A percentile compares a stretch with the other conserved stretches of the same genome.
These are phyloP conservation scores for Lymantria monacha DNA, from an alignment of 2,888 invertebrate species.

Conservation along the genomic window DNA sequence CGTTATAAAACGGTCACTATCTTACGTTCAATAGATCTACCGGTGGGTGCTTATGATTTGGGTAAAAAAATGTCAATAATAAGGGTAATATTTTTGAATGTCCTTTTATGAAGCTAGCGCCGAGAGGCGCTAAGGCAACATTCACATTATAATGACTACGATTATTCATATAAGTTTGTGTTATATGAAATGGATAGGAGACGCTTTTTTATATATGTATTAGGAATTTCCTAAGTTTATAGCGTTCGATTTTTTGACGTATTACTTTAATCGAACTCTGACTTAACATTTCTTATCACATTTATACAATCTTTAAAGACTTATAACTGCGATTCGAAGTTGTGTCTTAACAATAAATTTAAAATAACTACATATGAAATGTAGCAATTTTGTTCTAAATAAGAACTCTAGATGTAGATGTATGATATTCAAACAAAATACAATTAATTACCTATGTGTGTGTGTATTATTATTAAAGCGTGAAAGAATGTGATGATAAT, in stretches of 20 bases:
- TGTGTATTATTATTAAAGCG: slow-evolving; percentile 37
- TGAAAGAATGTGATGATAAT: slow-evolving; percentile 40
- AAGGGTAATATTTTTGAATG: slow-evolving; percentile 61
- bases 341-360: slow-evolving; percentile 6
- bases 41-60: slow-evolving; percentile 38
- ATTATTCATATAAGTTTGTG: slow-evolving; percentile 57
- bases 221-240: slow-evolving; percentile 27
- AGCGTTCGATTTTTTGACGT: not conserved
- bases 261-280: not conserved
- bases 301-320: not conserved
- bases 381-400: slow-evolving; percentile 19
- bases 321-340: not conserved
- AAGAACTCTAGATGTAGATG: slow-evolving; percentile 12
- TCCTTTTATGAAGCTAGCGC: slow-evolving; percentile 60
- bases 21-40: slow-evolving; percentile 58
- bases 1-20: slow-evolving; percentile 73
- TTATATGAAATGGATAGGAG: slow-evolving; percentile 40
- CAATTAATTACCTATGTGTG: slow-evolving; percentile 22
- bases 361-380: slow-evolving; percentile 12
- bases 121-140: slow-evolving; percentile 66
- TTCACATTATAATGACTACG: slow-evolving; percentile 66
- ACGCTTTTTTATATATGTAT: slow-evolving; percentile 34
- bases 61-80: slow-evolving; percentile 46
- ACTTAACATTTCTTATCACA: not conserved
- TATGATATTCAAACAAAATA: slow-evolving; percentile 30